Percentiles rank a stretch among this genome's conserved stretches.
Conservation (phyloP, 2,113 vertebrate species). For the Rutilus rutilus region DNA sequence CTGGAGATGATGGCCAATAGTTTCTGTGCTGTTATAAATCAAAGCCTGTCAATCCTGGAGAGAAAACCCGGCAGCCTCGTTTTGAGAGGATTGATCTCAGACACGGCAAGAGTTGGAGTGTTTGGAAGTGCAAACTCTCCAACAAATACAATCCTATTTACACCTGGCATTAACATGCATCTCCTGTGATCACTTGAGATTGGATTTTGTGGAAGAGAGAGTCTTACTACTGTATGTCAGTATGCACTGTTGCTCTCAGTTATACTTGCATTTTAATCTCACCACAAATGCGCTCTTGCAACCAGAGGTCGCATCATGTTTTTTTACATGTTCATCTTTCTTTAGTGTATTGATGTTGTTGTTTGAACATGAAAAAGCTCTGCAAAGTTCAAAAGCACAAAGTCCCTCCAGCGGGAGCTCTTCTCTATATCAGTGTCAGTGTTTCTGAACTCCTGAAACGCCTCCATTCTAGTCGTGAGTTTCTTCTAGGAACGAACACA, state of each 20-base stretch:
- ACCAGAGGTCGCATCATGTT: not conserved
- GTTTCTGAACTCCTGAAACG: no score
- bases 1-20: slow-evolving; percentile 44
- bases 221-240: not conserved
- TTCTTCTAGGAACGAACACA: no score
- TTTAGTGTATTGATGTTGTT: no score
- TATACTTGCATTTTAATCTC: not conserved
- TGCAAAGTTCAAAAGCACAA: no score
- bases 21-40: slow-evolving; percentile 49
- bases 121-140: not conserved
- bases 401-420: no score
- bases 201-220: not conserved
- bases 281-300: not conserved
- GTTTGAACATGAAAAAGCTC: no score
- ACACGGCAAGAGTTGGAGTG: not conserved
- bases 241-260: not conserved
- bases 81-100: not conserved
- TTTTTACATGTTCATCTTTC: no score
- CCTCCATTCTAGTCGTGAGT: no score
- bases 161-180: not conserved
- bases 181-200: not conserved
- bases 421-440: no score
- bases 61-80: slow-evolving; percentile 39
- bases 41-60: slow-evolving; percentile 3
- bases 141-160: not conserved